Conservation (phyloP, 2,797 vertebrate genomes). For the Cyclura pinguis region DNA sequence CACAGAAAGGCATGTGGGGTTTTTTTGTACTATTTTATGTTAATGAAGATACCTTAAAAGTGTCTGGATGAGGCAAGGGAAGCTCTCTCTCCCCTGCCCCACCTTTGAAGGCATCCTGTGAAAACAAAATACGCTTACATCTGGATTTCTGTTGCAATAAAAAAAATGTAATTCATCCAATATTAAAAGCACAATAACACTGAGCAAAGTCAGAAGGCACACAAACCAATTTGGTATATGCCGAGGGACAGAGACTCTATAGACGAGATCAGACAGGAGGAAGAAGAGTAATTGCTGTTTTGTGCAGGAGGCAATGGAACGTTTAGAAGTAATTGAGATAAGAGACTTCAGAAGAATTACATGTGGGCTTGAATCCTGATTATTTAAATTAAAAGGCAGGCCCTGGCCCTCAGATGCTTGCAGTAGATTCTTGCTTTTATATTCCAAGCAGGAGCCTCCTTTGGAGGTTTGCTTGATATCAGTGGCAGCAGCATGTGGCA, state of each 20-base stretch:
- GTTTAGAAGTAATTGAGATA: constrained; percentile 68
- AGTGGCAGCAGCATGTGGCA: neutral
- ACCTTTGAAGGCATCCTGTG: accelerated
- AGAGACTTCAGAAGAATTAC: constrained; percentile 64
- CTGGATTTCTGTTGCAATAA: constrained; percentile 31
- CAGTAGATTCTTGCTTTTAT: neutral
- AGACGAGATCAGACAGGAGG: constrained; percentile 55
- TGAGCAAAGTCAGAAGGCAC: constrained; percentile 62
- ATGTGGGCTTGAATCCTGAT: constrained; percentile 29
- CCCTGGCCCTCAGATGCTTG: constrained; percentile 25
- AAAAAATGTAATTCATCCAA: constrained; percentile 41
- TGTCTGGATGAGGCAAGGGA: constrained; percentile 27
- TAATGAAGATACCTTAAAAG: constrained; percentile 10
- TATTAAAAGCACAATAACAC: constrained; percentile 63
- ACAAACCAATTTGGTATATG: constrained; percentile 69
- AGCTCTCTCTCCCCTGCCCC: neutral
- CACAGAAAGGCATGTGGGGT: accelerated
- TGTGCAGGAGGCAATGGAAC: constrained; percentile 46
- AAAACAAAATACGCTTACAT: neutral
- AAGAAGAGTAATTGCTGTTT: constrained; percentile 67
- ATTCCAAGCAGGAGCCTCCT: neutral
- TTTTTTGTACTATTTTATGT: constrained; percentile 20
- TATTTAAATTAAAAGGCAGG: constrained; percentile 56
- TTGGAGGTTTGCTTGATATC: accelerated
- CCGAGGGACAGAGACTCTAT: constrained; percentile 55